Base-by-base conservation (phyloP, 2,888 invertebrate genomes). In the Cataglyphis albicans region DNA sequence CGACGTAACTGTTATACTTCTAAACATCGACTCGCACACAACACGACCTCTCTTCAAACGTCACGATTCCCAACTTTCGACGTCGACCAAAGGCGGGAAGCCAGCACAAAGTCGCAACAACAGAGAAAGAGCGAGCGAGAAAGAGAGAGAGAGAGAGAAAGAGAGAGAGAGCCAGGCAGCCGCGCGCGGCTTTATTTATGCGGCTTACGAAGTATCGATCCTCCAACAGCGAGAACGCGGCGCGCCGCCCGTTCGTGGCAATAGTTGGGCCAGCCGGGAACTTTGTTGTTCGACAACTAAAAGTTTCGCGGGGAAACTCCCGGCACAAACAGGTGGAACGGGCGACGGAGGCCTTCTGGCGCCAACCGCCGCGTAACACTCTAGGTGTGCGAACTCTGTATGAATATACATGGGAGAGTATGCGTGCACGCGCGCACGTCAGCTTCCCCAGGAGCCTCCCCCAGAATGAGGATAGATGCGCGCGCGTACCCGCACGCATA, bases 311-410 rank as follows among this genome's bases (percentile, higher is more conserved):
- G 86, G 88, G 87, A 90, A 90, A 90, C 89, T 87, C 84, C 86
- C 65, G 52, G 87, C 87, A 91, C 91, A 91, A 92, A 91, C 91
- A 92, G 91, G 92, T 92, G 92, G 91, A 88, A 89, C 86, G 89
- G 86, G 85, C 85, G 88, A 86, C 83, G 84, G 85, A 89, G 89
- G 90, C 89, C 89, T 90, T 90, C 89, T 88, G 91, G 91, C 91
- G 90, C 89, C 91, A 88, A 83, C 87, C 84, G 84, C 74, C 76
- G 85, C 83, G 64, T 67, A 41, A 55, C 21, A n/a, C 29, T 25
- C 52, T 41, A 32, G 12, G 7, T 65, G 87, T 76, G 59, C 9
- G 35, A 4, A 4, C 0, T 32, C 32, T 81, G 38, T 78, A 68
- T 48, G 76, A 61, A 48, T 21, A n/a, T n/a, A 59, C 21, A 38